Percentiles rank a stretch among this genome's conserved stretches.
phyloP scores from a whole-genome alignment of 2,113 vertebrate genomes.

The Megaceryle maxima region DNA sequence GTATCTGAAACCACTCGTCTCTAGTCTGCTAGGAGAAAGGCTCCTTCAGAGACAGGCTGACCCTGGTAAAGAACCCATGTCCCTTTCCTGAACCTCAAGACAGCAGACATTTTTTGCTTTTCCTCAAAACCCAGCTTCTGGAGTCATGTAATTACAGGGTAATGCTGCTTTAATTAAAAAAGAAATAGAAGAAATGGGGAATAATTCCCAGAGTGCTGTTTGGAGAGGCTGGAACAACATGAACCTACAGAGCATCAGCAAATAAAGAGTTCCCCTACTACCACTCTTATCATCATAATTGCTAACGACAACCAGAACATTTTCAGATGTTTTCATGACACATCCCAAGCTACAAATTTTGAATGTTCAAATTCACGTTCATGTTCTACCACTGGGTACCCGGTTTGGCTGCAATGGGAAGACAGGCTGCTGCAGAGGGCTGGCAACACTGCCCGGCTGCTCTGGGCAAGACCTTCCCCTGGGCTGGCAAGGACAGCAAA shows the following conservation, averaged over 20 bases:
- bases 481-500: neutral
- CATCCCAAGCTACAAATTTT: neutral
- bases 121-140: neutral
- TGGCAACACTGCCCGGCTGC: neutral
- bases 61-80: rapidly evolving
- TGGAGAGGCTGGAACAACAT: neutral
- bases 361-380: no score
- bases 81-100: neutral
- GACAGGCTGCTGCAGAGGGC: neutral
- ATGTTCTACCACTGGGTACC: rapidly evolving
- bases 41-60: neutral
- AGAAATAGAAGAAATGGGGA: neutral
- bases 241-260: neutral
- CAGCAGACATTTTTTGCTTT: neutral
- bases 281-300: neutral
- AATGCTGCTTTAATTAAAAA: neutral
- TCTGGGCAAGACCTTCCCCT: neutral
- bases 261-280: neutral
- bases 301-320: neutral
- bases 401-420: neutral
- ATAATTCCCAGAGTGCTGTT: neutral
- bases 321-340: neutral
- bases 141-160: neutral
- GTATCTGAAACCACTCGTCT: neutral
- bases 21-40: neutral